Evolutionary conservation across 2,113 vertebrate species (phyloP), one percentile per base, ranked within the genome.

Genomic region (Hippocampus guttulatus): DNA sequence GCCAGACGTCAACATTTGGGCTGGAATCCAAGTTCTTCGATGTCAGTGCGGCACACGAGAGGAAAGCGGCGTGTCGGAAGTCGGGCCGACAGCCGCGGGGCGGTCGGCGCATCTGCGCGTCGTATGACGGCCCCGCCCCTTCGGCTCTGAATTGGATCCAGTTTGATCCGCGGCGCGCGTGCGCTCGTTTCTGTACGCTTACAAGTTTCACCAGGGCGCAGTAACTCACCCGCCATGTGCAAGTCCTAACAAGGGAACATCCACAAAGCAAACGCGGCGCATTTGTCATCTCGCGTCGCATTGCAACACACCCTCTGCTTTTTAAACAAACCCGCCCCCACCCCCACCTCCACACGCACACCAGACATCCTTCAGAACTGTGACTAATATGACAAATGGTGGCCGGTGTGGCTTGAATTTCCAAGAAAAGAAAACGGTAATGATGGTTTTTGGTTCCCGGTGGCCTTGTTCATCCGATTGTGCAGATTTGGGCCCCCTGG

Each of bases 191-290:
- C 43, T 20, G 18, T 11, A 10, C 5, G 47, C 25, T 1, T 27
- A 5, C 10, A 15, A 23, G 30, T 15, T 52, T 51, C 41, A 49
- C 52, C 23, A 5, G 21, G 23, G 14, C 18, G 49, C 55, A 65
- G 75, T 43, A 75, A 62, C 30, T 25, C 25, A 16, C 40, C 7
- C 41, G 55, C 78, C 67, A 64, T 60, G 66, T 77, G 64, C 87
- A 87, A 89, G 86, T 88, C 79, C 73, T 75, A 80, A 89, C 86
- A 89, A 74, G 84, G 76, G 51, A 78, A 82, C 72, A 81, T 73
- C 52, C 57, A 21, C 51, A 77, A 67, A 80, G 75, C 81, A 80
- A 75, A 82, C 71, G 25, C 74, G 21, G 73, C 25, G 55, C 25
- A 62, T 73, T 69, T 60, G 61, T 83, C 76, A 30, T 70, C 49